A percentile compares a stretch with the other conserved stretches of the same genome.
These are phyloP conservation scores for Ursus arctos DNA, from an alignment of 2,113 vertebrate species.

Conservation along the genomic window DNA sequence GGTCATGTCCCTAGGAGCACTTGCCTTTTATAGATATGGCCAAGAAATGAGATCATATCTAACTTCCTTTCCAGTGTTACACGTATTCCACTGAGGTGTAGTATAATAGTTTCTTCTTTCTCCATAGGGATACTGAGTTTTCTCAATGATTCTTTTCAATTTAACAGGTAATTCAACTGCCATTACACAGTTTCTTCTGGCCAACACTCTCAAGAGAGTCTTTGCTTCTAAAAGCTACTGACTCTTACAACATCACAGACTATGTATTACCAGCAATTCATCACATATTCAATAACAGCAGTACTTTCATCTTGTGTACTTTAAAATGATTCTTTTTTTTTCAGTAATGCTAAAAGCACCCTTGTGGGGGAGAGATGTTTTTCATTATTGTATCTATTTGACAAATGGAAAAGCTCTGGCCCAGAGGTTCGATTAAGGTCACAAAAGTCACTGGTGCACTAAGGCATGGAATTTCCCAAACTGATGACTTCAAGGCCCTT, in stretches of 20 bases:
- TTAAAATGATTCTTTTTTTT: conserved; percentile 39
- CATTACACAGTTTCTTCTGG: not conserved
- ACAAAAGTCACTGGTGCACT: not conserved
- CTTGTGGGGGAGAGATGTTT: not conserved
- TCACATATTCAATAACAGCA: conserved; percentile 57
- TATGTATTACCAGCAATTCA: conserved; percentile 55
- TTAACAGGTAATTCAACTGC: conserved; percentile 63
- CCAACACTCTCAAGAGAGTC: not conserved
- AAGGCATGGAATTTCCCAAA: conserved; percentile 25
- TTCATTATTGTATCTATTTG: conserved; percentile 36
- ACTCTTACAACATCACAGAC: not conserved
- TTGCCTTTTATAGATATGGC: not conserved
- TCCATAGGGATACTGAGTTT: conserved; percentile 14
- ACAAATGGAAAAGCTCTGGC: not conserved
- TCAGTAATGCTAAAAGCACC: conserved; percentile 14
- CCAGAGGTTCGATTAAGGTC: not conserved
- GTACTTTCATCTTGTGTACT: not conserved
- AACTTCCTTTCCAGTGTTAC: not conserved
- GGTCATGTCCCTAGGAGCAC: not conserved
- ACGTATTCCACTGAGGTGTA: conserved; percentile 5
- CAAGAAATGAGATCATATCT: conserved; percentile 30
- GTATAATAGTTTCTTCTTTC: conserved; percentile 4
- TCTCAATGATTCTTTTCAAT: conserved; percentile 49
- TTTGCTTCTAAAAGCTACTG: conserved; percentile 40
- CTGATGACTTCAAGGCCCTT: not conserved